These are phyloP conservation scores for Cerastis rubricosa DNA, from an alignment of 2,888 invertebrate species.

Conservation along the genomic window DNA sequence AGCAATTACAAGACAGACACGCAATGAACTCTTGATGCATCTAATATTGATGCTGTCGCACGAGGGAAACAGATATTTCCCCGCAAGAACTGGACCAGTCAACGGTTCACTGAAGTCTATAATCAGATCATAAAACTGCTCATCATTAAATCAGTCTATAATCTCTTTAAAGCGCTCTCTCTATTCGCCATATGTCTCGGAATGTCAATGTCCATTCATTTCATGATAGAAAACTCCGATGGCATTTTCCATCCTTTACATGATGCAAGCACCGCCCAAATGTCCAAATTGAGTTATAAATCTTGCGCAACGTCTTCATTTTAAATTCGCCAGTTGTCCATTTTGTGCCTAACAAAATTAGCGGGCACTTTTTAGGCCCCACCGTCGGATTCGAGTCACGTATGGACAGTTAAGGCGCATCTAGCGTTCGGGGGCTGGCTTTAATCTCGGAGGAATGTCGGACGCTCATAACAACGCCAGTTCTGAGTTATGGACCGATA, in stretches of 20 bases:
- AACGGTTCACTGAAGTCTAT: conserved; percentile 25
- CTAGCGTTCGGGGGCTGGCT: conserved; percentile 74
- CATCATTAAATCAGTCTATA: conserved; percentile 61
- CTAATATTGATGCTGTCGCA: conserved; percentile 3
- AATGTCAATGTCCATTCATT: conserved; percentile 57
- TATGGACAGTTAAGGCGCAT: conserved; percentile 76
- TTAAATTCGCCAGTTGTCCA: conserved; percentile 76
- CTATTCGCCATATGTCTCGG: conserved; percentile 42
- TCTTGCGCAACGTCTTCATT: conserved; percentile 74
- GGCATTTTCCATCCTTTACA: conserved; percentile 67
- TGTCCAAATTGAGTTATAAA: conserved; percentile 78
- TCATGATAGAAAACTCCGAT: conserved; percentile 52
- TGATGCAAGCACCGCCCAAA: conserved; percentile 62
- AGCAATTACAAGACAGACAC: no score
- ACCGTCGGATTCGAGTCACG: conserved; percentile 79
- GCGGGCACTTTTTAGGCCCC: conserved; percentile 78
- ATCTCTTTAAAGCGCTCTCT: conserved; percentile 47
- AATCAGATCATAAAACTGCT: conserved; percentile 40
- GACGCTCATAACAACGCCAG: conserved; percentile 81
- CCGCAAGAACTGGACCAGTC: neutral
- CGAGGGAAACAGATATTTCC: neutral
- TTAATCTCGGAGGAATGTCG: conserved; percentile 86
- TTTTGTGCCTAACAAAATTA: conserved; percentile 77
- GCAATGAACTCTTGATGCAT: neutral
- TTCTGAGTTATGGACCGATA: conserved; percentile 87